Evolutionary conservation across 2,113 vertebrate species (phyloP), one percentile per base, ranked within the genome.

Genomic region (Corythornis vintsioides): DNA sequence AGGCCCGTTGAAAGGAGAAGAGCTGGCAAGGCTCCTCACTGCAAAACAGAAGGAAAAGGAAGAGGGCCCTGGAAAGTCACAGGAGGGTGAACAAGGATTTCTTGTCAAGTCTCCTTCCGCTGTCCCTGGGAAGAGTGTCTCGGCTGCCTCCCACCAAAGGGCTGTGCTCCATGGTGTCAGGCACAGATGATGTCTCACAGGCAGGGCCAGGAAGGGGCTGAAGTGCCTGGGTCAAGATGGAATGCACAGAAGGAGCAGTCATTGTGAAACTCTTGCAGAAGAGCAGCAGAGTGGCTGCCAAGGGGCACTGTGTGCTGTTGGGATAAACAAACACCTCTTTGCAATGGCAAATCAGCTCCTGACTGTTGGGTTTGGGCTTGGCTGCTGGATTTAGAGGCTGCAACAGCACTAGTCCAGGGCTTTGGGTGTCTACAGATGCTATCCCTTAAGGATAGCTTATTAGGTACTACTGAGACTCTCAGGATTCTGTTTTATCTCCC

Each of bases 41-140:
- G 52, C 60, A 73, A 92, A 95, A 89, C 72, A 89, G 73, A 72
- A 92, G 89, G 95, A 91, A 96, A 94, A 88, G 89, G 91, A 83
- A 95, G 48, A 94, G 64, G 59, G 82, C 38, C 13, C 67, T 95
- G 93, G 82, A 92, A 94, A 94, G 56, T 70, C 60, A 48, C 67
- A 80, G 64, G 56, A 79, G 78, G 47, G 78, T 70, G 55, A 88
- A 80, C 40, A 47, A 52, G 70, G 80, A 24, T 8, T 70, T 61
- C 61, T 92, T 92, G 89, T 89, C 92, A 71, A 10, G 15, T 6
- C 74, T 91, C 72, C 56, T 96, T 95, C 90, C 28, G 14, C 75
- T 63, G 64, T 6, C 86, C 95, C 82, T 96, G 95, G 93, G 95
- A 96, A 95, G 79, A 67, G 83, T 10, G 38, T 43, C 55, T 72